Conservation (phyloP, 2,888 invertebrate species). For the Oligia fasciuncula region DNA sequence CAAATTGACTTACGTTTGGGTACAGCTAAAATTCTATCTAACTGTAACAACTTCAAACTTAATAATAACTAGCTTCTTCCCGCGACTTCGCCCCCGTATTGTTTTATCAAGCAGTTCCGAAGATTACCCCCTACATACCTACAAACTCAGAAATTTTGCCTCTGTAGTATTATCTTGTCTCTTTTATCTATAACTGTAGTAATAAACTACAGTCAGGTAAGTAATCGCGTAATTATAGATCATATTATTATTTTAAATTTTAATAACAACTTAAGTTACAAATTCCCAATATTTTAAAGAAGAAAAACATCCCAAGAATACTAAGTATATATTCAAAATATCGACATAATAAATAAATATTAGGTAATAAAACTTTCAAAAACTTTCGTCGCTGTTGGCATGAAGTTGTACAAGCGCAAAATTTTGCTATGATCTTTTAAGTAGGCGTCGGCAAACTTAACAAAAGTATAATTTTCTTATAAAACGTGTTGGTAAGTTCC, state of each 20-base stretch:
- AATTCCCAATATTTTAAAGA: background rate
- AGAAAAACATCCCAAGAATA: background rate
- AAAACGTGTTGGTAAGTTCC: constrained; percentile 29
- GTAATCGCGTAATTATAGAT: background rate
- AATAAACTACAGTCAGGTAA: too few relatives aligned
- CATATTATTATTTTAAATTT: background rate
- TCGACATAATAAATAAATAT: background rate
- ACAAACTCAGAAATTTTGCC: background rate
- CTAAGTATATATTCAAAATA: constrained; percentile 1
- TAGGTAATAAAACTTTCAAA: background rate
- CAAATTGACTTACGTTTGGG: constrained; percentile 20
- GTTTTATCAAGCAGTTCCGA: background rate
- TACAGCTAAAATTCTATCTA: background rate
- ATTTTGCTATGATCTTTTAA: constrained; percentile 52
- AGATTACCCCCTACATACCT: background rate
- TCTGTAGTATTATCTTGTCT: background rate
- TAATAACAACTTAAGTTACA: background rate
- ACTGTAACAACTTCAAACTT: background rate
- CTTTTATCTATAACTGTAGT: too few relatives aligned
- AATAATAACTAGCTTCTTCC: background rate
- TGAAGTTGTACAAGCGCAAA: constrained; percentile 34
- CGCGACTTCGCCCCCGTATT: background rate
- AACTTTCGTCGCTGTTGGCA: constrained; percentile 17
- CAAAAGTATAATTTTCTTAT: constrained; percentile 33
- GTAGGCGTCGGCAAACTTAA: constrained; percentile 52